Percentiles rank a stretch among this genome's conserved stretches.
Evolutionary conservation across 1,140 invertebrate species (phyloP).

Genomic region (Plodia interpunctella): DNA sequence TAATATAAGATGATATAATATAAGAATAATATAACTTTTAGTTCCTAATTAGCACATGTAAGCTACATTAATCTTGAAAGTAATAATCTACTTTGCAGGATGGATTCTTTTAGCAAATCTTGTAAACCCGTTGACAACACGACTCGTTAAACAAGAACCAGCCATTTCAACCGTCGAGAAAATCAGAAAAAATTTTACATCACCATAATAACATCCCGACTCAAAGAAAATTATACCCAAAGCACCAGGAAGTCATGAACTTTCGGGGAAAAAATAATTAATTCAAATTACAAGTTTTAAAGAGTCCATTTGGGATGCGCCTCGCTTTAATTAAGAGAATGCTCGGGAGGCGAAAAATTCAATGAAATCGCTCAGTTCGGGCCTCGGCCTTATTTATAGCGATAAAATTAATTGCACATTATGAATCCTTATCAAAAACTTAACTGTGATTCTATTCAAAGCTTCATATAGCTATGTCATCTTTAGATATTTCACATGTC

Average conservation of each 20-base stretch:
- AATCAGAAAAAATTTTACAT: neutral
- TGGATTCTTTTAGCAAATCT: too few species aligned
- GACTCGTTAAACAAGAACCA: neutral
- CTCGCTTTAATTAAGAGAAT: constrained; percentile 23
- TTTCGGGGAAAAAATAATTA: constrained; percentile 3
- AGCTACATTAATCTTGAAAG: too few species aligned
- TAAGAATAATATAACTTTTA: too few species aligned
- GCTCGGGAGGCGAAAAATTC: constrained; percentile 14
- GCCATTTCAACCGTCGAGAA: neutral
- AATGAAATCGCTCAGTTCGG: neutral
- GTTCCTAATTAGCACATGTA: too few species aligned
- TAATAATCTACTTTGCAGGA: too few species aligned
- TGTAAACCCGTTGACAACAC: neutral
- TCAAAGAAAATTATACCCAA: constrained; percentile 2
- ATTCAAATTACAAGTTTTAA: constrained; percentile 27
- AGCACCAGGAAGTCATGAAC: constrained; percentile 8
- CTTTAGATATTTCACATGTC: too few species aligned
- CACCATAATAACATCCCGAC: neutral
- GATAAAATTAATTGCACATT: too few species aligned
- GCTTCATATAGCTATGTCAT: too few species aligned
- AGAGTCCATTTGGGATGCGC: constrained; percentile 25
- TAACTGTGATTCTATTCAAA: too few species aligned
- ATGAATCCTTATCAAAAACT: too few species aligned
- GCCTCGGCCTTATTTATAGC: neutral
- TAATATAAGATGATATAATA: too few species aligned